phyloP scores from a whole-genome alignment of 2,113 vertebrate species.

The Plecturocebus donacophilus region DNA sequence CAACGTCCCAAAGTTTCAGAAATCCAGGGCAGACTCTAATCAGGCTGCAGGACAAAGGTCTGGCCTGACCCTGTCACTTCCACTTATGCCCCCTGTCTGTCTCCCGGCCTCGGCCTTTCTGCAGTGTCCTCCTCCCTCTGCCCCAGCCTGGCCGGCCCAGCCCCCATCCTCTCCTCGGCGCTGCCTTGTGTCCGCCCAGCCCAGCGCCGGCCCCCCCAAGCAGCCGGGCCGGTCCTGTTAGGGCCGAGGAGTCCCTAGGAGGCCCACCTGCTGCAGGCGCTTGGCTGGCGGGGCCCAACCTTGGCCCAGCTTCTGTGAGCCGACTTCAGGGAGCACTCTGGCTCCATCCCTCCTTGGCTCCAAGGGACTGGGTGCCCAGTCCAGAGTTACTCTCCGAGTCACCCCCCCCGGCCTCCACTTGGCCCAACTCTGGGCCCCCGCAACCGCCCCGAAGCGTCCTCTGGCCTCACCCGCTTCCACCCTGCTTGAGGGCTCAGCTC shows the following conservation, averaged over 20 bases:
- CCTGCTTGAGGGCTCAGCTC: background rate
- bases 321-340: slow-evolving; percentile 86
- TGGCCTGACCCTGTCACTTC: slow-evolving; percentile 97
- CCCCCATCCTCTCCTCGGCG: slow-evolving; percentile 53
- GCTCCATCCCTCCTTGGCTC: slow-evolving; percentile 82
- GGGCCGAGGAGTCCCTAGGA: slow-evolving; percentile 91
- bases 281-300: slow-evolving; percentile 88
- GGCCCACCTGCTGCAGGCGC: slow-evolving; percentile 86
- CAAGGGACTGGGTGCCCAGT: slow-evolving; percentile 79
- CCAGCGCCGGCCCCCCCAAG: slow-evolving; percentile 79
- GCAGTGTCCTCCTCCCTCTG: slow-evolving; percentile 83
- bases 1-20: slow-evolving; percentile 97
- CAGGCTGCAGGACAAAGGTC: slow-evolving; percentile 96
- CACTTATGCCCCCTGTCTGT: slow-evolving; percentile 95
- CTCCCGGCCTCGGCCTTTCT: slow-evolving; percentile 85
- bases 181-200: slow-evolving; percentile 60
- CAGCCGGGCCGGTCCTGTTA: slow-evolving; percentile 91
- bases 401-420: background rate
- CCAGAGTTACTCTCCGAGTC: background rate
- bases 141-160: slow-evolving; percentile 76
- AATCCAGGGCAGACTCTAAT: slow-evolving; percentile 96
- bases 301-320: slow-evolving; percentile 92
- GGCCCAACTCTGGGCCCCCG: background rate
- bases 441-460: background rate
- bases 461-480: background rate